Base-by-base conservation (phyloP, 1,140 invertebrate genomes). In the Pissodes strobi region DNA sequence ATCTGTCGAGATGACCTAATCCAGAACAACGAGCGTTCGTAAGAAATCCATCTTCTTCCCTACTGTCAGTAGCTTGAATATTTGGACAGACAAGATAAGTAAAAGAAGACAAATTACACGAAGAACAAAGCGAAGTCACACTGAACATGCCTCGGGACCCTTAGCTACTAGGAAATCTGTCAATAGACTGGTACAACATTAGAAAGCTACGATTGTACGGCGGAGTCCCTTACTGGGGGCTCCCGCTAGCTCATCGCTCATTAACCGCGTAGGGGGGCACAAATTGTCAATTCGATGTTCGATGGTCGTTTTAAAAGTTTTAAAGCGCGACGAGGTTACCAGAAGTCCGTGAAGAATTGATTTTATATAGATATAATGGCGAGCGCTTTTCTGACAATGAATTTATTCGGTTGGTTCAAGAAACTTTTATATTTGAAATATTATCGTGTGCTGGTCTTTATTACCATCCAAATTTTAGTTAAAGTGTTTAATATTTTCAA, bases 31-130 rank as follows among this genome's bases (percentile, higher is more conserved):
- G 4, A 45, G 6, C 1, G 3, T 9, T 19, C 41, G 9, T 19
- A 1, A 45, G 15, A 17, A 2, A 45, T 45, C 19, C 48, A 51
- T 51, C 51, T 13, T 39, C 15, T 55, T 37, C 21, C 8, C 13
- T 22, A 9, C 5, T 60, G 57, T 37, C 57, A 51, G 57, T 60
- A 60, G 57, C 57, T 60, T 13, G 57, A 38, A 48, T 60, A 60
- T 60, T 60, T 60, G 43, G 57, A 60, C 57, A 60, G 22, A 27
- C 49, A 19, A 19, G 57, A 60, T 60, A 60, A 60, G 17, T 17
- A 49, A 49, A 48, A 49, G 57, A 60, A 60, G 57, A 60, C 57
- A 60, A 60, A 60, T 60, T 60, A 41, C 57, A 12, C 12, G 10
- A 49, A 60, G 57, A 60, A 60, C 57, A 60, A 60, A 25, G 22